phyloP scores from a whole-genome alignment of 2,113 vertebrate species.

The Gulo gulo region DNA sequence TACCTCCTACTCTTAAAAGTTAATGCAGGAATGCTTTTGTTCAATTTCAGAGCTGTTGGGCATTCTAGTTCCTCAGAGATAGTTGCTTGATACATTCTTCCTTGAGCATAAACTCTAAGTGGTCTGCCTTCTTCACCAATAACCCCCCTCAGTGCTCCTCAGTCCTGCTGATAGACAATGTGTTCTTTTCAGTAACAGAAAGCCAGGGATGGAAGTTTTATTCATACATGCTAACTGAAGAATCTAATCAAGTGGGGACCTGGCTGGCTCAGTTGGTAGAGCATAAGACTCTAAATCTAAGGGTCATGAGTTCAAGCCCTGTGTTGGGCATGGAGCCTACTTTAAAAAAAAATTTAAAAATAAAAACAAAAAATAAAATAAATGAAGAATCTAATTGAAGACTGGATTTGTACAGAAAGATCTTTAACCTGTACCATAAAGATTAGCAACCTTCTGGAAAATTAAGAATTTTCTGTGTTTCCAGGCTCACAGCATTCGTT shows the following conservation, averaged over 20 bases:
- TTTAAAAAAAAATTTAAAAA: background rate
- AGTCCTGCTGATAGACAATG: background rate
- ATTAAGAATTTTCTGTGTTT: background rate
- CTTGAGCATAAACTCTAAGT: background rate
- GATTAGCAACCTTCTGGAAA: background rate
- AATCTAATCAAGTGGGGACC: background rate
- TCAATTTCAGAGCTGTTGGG: background rate
- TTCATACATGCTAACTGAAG: background rate
- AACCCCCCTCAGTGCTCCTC: background rate
- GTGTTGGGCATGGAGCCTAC: background rate
- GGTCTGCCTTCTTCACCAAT: background rate
- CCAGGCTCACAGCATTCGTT: background rate
- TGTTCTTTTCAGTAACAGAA: background rate
- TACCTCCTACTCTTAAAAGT: background rate
- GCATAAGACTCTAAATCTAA: background rate
- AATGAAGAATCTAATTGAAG: background rate
- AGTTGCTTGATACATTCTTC: background rate
- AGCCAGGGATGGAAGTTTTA: background rate
- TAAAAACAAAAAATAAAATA: background rate
- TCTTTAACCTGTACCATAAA: background rate
- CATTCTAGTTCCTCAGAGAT: background rate
- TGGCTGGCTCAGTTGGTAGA: background rate
- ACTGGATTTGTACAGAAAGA: background rate
- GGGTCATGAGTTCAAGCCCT: background rate
- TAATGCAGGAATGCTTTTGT: background rate